Conservation (phyloP, 2,797 vertebrate species). For the Peromyscus eremicus region DNA sequence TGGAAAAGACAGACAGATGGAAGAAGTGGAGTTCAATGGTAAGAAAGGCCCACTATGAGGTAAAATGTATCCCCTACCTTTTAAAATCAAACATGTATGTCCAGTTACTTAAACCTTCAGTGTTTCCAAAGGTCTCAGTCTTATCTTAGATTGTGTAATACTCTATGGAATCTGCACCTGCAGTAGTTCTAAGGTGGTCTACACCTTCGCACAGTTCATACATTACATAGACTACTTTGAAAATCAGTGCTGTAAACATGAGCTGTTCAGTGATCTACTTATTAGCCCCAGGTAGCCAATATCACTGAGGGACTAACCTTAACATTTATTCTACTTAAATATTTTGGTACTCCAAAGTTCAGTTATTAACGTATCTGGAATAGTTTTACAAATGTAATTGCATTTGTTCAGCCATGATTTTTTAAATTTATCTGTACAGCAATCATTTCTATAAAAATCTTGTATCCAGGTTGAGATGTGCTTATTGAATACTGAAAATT, state of each 20-base stretch:
- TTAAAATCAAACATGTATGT: neutral
- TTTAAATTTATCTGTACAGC: neutral
- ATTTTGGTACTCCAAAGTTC: conserved; percentile 7
- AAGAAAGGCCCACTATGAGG: neutral
- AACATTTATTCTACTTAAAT: conserved; percentile 13
- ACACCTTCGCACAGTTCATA: neutral
- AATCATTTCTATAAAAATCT: conserved; percentile 48
- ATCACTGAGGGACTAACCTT: neutral
- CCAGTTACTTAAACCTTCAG: neutral
- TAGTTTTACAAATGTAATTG: neutral
- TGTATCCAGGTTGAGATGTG: neutral
- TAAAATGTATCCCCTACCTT: neutral
- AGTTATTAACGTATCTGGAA: neutral
- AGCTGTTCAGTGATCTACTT: neutral
- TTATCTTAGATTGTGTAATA: neutral
- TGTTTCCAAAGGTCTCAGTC: neutral
- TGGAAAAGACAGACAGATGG: neutral
- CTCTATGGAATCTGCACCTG: neutral
- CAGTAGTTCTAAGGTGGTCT: neutral
- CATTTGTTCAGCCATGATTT: neutral
- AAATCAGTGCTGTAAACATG: neutral
- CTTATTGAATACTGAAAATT: neutral
- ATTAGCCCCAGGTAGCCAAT: neutral
- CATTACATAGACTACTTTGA: neutral
- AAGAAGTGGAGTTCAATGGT: neutral